phyloP scores from a whole-genome alignment of 2,113 vertebrate species.

The Muntiacus muntjak region DNA sequence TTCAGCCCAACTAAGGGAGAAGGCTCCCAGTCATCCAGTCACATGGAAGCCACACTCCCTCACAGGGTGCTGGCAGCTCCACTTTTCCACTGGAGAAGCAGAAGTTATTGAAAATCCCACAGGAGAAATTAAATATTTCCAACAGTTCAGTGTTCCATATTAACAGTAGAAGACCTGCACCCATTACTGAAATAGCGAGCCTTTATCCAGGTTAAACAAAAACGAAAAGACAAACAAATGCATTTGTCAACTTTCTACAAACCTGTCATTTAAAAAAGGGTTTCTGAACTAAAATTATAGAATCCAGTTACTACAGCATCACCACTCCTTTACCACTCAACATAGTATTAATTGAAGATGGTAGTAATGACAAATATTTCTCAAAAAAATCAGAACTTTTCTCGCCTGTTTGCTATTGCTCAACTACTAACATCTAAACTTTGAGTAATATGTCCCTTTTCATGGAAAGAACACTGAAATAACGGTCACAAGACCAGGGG shows the following conservation, averaged over 20 bases:
- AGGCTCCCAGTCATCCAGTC: neutral
- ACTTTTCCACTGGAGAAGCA: slow-evolving; percentile 11
- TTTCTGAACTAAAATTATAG: neutral
- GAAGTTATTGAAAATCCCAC: neutral
- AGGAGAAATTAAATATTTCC: slow-evolving; percentile 17
- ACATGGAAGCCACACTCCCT: neutral
- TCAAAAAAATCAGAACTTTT: neutral
- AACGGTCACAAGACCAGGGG: neutral
- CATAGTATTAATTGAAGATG: neutral
- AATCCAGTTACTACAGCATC: neutral
- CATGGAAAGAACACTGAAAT: neutral
- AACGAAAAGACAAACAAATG: neutral
- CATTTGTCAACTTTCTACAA: neutral
- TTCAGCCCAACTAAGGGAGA: neutral
- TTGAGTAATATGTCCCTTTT: neutral
- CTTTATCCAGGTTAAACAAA: neutral
- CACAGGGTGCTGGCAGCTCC: neutral
- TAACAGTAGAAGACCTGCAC: neutral
- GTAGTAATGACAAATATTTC: neutral
- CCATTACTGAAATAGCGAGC: neutral
- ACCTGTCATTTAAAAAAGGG: neutral
- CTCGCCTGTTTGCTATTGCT: rapidly evolving
- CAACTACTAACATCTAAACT: neutral
- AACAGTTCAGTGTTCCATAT: neutral
- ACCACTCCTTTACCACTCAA: neutral